Evolutionary conservation across 2,888 invertebrate species (phyloP), one percentile per base, ranked within the genome.

Genomic region (Steinernema hermaphroditum): DNA sequence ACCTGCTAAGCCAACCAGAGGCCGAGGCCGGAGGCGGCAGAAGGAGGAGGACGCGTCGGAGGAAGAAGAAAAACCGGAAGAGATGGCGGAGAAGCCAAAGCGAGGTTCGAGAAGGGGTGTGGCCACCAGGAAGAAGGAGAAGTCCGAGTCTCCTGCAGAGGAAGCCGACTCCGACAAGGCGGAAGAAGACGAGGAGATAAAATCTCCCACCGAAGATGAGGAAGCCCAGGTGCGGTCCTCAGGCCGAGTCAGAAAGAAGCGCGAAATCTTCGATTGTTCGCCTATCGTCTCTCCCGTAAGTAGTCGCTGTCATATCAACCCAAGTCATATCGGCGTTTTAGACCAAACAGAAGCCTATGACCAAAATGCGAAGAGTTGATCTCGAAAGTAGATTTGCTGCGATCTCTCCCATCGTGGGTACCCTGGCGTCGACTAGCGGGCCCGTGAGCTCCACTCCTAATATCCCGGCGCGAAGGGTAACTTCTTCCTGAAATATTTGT

Each of bases 191-290:
- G 12, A 54, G 54, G 24, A 16, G 19, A 24, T 27, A 2, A 54
- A 46, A 2, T 16, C 46, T 14, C 6, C 16, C 49, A 19, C 19
- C 49, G 54, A 22, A 24, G 54, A 54, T 2, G 54, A 54, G 27
- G 27, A 22, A 2, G 54, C 43, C 43, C 9, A 16, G 43, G 9
- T 54, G 22, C 16, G 54, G 14, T 24, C 24, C 54, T 54, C 54
- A 1, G 22, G 54, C 14, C 54, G 54, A 16, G 54, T 54, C 12
- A 54, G 54, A 22, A 22, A 27, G 27, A 22, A 54, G 54, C 16
- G 54, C 6, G 24, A 22, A 27, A 54, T 54, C 54, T 54, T 54
- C 27, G 54, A 54, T 54, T 19, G 54, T 54, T 54, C 54, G 2
- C 54, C 54, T 2, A 22, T 19, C 14, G 27, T 54, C 12, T 54